Evolutionary conservation across 2,888 invertebrate genomes (phyloP).

Genomic region (Selenia dentaria): DNA sequence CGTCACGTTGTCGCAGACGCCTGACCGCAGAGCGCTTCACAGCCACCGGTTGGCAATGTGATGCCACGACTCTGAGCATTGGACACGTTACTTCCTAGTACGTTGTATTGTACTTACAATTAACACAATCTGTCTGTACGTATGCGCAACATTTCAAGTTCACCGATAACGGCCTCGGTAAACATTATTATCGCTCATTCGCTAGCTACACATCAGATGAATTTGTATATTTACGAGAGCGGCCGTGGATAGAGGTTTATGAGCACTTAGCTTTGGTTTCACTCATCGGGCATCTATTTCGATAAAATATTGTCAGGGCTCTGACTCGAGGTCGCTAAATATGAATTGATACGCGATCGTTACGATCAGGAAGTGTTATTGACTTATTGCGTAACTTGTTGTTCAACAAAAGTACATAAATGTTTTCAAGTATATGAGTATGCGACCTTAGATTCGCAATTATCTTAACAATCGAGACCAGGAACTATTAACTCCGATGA

Average conservation of each 20-base stretch:
- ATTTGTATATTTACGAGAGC: constrained; percentile 40
- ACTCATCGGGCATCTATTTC: constrained; percentile 34
- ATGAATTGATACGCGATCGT: constrained; percentile 28
- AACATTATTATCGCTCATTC: constrained; percentile 61
- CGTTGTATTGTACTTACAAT: constrained; percentile 47
- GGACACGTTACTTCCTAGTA: constrained; percentile 64
- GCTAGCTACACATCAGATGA: constrained; percentile 46
- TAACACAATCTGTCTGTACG: constrained; percentile 61
- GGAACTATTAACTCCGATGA: constrained; percentile 19
- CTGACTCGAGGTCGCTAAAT: constrained; percentile 30
- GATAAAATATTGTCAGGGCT: constrained; percentile 29
- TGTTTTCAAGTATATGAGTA: constrained; percentile 16
- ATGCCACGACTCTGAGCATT: constrained; percentile 49
- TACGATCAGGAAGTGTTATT: constrained; percentile 34
- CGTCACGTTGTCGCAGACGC: constrained; percentile 38
- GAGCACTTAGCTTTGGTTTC: constrained; percentile 36
- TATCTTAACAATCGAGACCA: constrained; percentile 29
- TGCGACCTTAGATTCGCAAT: constrained; percentile 27
- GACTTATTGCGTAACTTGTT: constrained; percentile 29
- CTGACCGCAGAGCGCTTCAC: constrained; percentile 35
- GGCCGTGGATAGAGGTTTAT: constrained; percentile 40
- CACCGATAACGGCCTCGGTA: constrained; percentile 65
- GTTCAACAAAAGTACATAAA: constrained; percentile 4
- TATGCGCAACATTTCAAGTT: constrained; percentile 68
- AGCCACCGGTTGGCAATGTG: constrained; percentile 42